These are phyloP conservation scores for Thunnus albacares DNA, from an alignment of 2,797 vertebrate genomes.

Conservation along the genomic window DNA sequence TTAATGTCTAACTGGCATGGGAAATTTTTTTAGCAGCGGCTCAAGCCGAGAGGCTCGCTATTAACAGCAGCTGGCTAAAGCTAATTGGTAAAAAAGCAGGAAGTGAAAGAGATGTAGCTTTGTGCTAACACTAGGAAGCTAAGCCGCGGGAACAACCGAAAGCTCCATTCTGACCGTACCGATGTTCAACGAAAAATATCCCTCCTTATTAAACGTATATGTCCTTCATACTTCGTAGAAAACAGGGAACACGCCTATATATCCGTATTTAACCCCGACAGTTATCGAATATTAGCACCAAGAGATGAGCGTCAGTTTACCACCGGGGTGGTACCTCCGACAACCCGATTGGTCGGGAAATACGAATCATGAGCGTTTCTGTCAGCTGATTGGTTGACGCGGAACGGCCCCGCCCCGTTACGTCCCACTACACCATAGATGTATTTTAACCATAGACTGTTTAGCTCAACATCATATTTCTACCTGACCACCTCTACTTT, in stretches of 20 bases:
- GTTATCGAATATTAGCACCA: slow-evolving; percentile 22
- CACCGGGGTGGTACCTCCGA: neutral
- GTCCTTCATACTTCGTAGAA: slow-evolving; percentile 42
- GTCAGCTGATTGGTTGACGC: slow-evolving; percentile 58
- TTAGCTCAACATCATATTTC: neutral
- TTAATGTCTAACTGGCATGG: neutral
- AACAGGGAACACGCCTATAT: neutral
- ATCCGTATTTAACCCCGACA: slow-evolving; percentile 16
- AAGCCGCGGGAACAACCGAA: neutral
- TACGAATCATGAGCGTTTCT: fast-evolving
- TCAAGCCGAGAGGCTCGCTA: neutral
- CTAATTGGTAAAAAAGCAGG: slow-evolving; percentile 42
- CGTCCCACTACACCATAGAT: neutral
- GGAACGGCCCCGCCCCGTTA: slow-evolving; percentile 1
- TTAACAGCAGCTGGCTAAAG: slow-evolving; percentile 30
- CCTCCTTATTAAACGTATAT: slow-evolving; percentile 22
- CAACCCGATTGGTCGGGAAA: slow-evolving; percentile 58
- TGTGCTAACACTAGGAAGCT: slow-evolving; percentile 45
- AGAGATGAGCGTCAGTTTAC: slow-evolving; percentile 9
- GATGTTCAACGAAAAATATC: neutral
- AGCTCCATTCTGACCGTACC: slow-evolving; percentile 47
- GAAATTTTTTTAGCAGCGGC: neutral
- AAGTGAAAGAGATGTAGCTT: slow-evolving; percentile 53
- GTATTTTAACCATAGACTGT: too few species aligned
- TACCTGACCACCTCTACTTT: neutral